Percentiles rank a stretch among this genome's conserved stretches.
These are phyloP conservation scores for Tapirus indicus DNA, from an alignment of 2,797 vertebrate species.

Conservation along the genomic window DNA sequence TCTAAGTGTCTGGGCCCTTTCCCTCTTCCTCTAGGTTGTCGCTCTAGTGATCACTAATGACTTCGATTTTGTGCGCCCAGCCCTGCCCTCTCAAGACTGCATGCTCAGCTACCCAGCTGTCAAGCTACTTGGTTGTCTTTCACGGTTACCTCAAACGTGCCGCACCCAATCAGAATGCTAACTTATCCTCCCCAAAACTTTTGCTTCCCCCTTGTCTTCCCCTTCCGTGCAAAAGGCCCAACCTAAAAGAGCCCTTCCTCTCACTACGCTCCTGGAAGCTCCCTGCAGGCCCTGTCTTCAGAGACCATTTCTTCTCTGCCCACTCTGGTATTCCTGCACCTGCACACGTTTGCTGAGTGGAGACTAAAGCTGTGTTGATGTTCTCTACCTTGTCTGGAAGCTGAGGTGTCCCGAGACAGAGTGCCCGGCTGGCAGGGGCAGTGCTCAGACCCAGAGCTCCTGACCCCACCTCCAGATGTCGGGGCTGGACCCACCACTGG, in stretches of 20 bases:
- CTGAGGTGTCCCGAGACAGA: neutral
- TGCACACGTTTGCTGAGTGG: neutral
- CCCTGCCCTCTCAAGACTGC: neutral
- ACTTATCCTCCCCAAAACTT: neutral
- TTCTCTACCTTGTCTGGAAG: neutral
- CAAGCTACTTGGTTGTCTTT: neutral
- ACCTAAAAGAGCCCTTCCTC: neutral
- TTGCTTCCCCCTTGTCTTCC: neutral
- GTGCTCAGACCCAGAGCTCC: neutral
- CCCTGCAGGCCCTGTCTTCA: neutral
- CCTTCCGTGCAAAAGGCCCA: neutral
- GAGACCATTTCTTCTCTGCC: neutral
- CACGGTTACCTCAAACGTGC: neutral
- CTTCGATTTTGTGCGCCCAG: neutral
- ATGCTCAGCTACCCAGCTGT: neutral
- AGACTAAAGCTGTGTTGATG: neutral
- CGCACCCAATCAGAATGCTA: neutral
- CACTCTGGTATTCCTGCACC: neutral
- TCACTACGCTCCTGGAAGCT: neutral
- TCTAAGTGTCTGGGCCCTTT: neutral
- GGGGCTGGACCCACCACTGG: fast-evolving
- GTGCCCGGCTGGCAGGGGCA: neutral
- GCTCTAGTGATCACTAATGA: neutral
- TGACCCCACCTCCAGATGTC: neutral
- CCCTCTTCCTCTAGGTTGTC: neutral